A percentile compares a stretch with the other conserved stretches of the same genome.
These are phyloP conservation scores for Paraplagusia blochii DNA, from an alignment of 2,113 vertebrate species.

Conservation along the genomic window DNA sequence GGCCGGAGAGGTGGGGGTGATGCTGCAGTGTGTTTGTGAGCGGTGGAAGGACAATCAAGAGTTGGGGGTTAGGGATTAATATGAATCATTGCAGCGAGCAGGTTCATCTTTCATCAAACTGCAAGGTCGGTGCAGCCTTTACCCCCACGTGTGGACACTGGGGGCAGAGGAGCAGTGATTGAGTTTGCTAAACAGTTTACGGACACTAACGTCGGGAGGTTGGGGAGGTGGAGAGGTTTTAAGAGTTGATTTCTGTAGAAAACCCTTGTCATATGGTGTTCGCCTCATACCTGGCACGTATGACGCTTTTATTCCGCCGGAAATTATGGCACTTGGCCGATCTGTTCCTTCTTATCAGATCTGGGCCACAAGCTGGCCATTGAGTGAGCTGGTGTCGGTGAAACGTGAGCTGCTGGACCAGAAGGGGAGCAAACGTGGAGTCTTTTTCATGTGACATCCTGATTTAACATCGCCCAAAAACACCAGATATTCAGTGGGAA, in stretches of 20 bases:
- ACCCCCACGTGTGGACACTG: conserved; percentile 35
- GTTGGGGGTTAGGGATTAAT: conserved; percentile 65
- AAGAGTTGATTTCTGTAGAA: too few species aligned
- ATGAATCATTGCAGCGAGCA: conserved; percentile 56
- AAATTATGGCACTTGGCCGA: too few species aligned
- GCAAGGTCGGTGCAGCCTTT: conserved; percentile 58
- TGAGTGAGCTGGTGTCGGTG: neutral
- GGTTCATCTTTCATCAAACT: conserved; percentile 72
- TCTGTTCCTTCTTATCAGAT: too few species aligned
- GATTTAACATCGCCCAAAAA: too few species aligned
- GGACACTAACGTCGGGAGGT: neutral
- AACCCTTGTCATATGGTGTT: too few species aligned
- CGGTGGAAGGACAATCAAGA: conserved; percentile 13
- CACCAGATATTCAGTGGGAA: too few species aligned
- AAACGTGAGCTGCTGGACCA: conserved; percentile 6
- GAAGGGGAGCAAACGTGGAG: too few species aligned
- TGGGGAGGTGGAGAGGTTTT: neutral
- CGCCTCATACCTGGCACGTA: too few species aligned
- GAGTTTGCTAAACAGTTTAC: conserved; percentile 26
- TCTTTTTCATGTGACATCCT: too few species aligned
- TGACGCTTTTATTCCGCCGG: too few species aligned
- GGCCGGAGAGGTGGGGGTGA: conserved; percentile 32
- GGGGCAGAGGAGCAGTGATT: neutral
- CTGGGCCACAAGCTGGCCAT: too few species aligned
- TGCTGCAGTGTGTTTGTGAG: conserved; percentile 52